Conservation (phyloP, 2,888 invertebrate genomes). For the Hylaea fasciaria region DNA sequence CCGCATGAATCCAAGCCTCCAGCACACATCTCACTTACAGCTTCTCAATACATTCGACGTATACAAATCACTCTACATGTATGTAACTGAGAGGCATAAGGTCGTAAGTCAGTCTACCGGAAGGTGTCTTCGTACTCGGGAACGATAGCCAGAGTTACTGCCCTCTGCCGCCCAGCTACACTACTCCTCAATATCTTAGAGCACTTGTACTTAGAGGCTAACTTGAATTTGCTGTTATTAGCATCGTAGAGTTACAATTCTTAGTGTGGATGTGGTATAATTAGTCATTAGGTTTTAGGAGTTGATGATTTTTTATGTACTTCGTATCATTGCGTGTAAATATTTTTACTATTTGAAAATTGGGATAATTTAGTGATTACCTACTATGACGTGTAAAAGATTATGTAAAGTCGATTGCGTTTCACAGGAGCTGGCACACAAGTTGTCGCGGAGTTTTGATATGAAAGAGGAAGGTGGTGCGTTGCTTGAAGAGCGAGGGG, state of each 20-base stretch:
- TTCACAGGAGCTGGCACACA: constrained; percentile 93
- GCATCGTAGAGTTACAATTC: constrained; percentile 72
- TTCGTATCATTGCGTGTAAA: constrained; percentile 45
- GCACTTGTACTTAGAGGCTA: constrained; percentile 82
- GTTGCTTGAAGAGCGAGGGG: constrained; percentile 87
- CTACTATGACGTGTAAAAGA: background rate
- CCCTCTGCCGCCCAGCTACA: constrained; percentile 82
- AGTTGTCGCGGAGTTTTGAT: constrained; percentile 93
- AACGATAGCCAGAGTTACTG: constrained; percentile 62
- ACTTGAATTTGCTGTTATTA: constrained; percentile 76
- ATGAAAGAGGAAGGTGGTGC: constrained; percentile 94
- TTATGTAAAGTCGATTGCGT: constrained; percentile 11
- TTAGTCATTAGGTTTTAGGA: constrained; percentile 65
- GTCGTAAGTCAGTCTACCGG: constrained; percentile 55
- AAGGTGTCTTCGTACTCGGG: constrained; percentile 43
- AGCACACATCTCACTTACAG: constrained; percentile 84
- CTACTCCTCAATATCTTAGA: constrained; percentile 71
- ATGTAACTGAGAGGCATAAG: constrained; percentile 82
- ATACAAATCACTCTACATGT: constrained; percentile 74
- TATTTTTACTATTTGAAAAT: constrained; percentile 35
- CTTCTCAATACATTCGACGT: constrained; percentile 81
- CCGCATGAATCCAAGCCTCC: constrained; percentile 83
- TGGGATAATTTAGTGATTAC: constrained; percentile 8
- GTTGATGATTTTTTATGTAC: constrained; percentile 37
- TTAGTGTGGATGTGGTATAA: constrained; percentile 80